Base-by-base conservation (phyloP, 2,888 invertebrate species). In the Conus canariensis region DNA sequence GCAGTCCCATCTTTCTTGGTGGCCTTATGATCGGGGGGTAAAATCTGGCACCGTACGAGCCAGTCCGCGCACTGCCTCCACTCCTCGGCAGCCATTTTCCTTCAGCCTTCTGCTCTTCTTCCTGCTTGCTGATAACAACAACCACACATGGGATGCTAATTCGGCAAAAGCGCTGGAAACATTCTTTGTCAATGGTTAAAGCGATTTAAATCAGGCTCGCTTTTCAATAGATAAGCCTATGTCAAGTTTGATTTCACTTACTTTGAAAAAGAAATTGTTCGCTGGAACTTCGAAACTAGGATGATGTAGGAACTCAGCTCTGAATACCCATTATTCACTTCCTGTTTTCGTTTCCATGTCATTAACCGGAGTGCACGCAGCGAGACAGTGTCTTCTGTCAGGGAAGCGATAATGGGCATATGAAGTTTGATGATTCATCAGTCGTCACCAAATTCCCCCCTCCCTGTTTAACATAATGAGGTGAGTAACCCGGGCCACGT, bases 11-110 rank as follows among this genome's bases (percentile, higher is more conserved):
- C 97, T 88, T 98, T 90, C 97, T 98, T 98, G 95, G 98, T 98
- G 77, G 98, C 98, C 96, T 98, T 98, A 96, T 99, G 99, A 97
- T 99, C 98, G 70, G 97, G 97, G 93, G 98, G 97, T 93, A 99
- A 97, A 95, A 99, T 98, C 95, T 98, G 98, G 97, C 98, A 98
- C 96, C 98, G 97, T 92, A 98, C 98, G 93, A 99, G 97, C 99
- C 99, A 99, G 95, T 97, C 97, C 93, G 98, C 98, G 97, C 98
- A 99, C 96, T 98, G 98, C 96, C 98, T 97, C 99, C 99, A 99
- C 89, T 96, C 96, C 87, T 96, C 96, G 90, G 94, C 91, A 94
- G 95, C 95, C 95, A 95, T 95, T 93, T 94, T 94, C 92, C 16
- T 85, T 91, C 90, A 90, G 85, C 80, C 86, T 91, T 92, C 91